Percentiles rank a stretch among this genome's conserved stretches.
These are phyloP conservation scores for Myioborus melanocephalus DNA, from an alignment of 2,797 vertebrate genomes.

Conservation along the genomic window DNA sequence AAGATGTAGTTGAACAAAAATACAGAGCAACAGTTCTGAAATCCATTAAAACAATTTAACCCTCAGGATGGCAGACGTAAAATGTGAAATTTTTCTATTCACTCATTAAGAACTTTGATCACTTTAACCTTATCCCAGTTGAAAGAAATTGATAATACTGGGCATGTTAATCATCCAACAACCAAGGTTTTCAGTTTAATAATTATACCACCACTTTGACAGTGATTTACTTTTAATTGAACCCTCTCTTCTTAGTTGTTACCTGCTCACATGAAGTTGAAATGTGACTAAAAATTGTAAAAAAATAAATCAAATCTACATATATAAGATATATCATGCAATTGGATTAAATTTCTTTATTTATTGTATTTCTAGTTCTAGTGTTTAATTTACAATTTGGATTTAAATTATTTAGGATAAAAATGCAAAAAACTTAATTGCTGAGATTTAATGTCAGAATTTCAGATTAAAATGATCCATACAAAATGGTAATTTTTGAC, in stretches of 20 bases:
- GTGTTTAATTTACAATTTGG: neutral
- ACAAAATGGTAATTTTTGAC: neutral
- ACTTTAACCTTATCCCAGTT: neutral
- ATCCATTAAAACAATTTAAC: neutral
- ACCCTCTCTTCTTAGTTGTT: neutral
- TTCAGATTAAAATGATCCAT: neutral
- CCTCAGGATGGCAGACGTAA: neutral
- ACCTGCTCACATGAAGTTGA: neutral
- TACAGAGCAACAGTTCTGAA: neutral
- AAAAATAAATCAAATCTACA: neutral
- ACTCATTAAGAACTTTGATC: neutral
- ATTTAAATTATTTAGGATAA: neutral
- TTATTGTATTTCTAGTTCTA: neutral
- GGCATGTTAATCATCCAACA: neutral
- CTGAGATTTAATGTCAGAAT: neutral
- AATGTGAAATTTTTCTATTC: neutral
- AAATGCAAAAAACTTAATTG: neutral
- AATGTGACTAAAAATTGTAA: neutral
- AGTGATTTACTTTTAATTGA: neutral
- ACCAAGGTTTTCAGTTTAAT: neutral
- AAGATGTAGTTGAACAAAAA: neutral
- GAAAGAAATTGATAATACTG: neutral
- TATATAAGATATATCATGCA: neutral
- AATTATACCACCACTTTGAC: neutral
- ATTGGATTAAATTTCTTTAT: neutral